Base-by-base conservation (phyloP, 1,140 invertebrate species). In the Caenorhabditis tropicalis region DNA sequence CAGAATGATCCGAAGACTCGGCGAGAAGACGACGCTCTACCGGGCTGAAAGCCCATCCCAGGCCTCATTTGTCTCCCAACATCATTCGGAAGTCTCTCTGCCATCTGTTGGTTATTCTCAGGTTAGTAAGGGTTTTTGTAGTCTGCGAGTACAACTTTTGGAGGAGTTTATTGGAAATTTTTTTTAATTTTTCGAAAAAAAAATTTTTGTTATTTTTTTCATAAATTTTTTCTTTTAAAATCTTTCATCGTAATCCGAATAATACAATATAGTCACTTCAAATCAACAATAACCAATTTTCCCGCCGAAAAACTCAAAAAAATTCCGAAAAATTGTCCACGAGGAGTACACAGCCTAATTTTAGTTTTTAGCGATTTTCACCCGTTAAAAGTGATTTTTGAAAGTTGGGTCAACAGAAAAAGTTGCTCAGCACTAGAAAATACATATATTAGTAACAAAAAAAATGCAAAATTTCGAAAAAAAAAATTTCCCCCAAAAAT, bases 31-130 rank as follows among this genome's bases (percentile, higher is more conserved):
- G 36, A 74, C 65, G 1, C 19, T 74, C n/a, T 74, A 74, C 36
- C 27, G 65, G 4, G 65, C 65, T 21, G 65, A 74, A 24, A 74
- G 65, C n/a, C 65, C 65, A 43, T 74, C 65, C 3, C 65, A 74
- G 24, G 27, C 15, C 7, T 74, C 65, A 15, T 24, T 74, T 12
- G 65, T n/a, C 4, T 74, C 65, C 16, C 65, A 74, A 24, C 65
- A 74, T n/a, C 12, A 74, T 46, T 74, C 65, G 65, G 65, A 74
- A 74, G 65, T 74, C 65, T 74, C 65, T 24, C n/a, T 74, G n/a
- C 65, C 65, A 43, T 46, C 65, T 9, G 65, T 74, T 0, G 65
- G 43, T 43, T 74, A 74, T 74, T 74, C 65, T 3, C 65, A 74
- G n/a, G 65, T 74, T 1, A 12, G 56, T 60, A 16, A 46, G 10